A percentile compares a stretch with the other conserved stretches of the same genome.
Evolutionary conservation across 2,888 invertebrate genomes (phyloP).

Genomic region (Drosophila atripex): DNA sequence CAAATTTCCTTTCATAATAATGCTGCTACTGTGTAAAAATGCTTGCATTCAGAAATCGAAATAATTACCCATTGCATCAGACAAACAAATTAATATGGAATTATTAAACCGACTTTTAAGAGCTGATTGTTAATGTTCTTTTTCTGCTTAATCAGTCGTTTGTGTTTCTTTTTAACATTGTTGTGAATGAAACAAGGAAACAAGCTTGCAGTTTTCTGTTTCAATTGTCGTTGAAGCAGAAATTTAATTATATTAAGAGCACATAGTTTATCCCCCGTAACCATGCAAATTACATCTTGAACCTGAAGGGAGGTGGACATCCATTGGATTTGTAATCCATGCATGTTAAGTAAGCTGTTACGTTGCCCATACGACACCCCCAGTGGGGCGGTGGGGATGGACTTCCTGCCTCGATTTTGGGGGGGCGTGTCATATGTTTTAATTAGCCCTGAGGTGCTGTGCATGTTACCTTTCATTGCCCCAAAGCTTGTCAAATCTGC

Average conservation of each 20-base stretch:
- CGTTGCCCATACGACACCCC: constrained; percentile 1
- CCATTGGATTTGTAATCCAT: background rate
- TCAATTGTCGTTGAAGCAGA: background rate
- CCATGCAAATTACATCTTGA: background rate
- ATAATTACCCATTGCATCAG: constrained; percentile 30
- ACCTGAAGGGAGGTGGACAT: background rate
- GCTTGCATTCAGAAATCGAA: constrained; percentile 10
- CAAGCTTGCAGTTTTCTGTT: background rate
- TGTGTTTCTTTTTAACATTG: background rate
- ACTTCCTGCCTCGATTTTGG: constrained; percentile 2
- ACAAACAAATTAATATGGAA: constrained; percentile 22
- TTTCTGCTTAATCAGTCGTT: constrained; percentile 1
- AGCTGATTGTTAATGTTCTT: background rate
- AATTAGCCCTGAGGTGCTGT: constrained; percentile 28
- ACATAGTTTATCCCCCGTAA: background rate
- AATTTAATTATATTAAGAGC: background rate
- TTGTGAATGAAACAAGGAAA: background rate
- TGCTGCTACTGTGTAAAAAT: constrained; percentile 15
- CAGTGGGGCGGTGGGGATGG: background rate
- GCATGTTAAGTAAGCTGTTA: constrained; percentile 28
- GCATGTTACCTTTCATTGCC: constrained; percentile 35
- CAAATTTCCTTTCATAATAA: constrained; percentile 9
- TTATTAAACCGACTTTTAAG: constrained; percentile 10
- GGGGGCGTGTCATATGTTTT: constrained; percentile 28
- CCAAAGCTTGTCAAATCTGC: constrained; percentile 42